Base-by-base conservation (phyloP, 2,797 vertebrate species). In the Sylvia borin region DNA sequence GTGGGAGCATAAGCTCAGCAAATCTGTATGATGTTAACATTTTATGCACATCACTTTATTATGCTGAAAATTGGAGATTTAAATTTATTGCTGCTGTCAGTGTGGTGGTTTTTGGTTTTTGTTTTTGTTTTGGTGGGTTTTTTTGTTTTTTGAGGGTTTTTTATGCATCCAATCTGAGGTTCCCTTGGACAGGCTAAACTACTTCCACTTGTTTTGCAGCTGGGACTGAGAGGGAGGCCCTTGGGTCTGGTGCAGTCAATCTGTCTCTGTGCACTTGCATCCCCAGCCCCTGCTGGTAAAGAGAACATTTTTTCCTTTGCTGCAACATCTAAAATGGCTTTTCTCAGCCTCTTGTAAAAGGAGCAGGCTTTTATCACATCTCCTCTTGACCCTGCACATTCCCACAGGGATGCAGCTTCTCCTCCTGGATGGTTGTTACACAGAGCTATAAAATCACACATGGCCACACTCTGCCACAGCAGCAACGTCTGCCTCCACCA, bases 281-380 rank as follows among this genome's bases (percentile, higher is more conserved):
- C 51, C 72, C 2, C 1, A 91, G 31, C 10, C 34, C 51, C 81
- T 88, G 50, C 45, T 90, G 79, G 27, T 43, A 50, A 78, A 94
- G 17, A 18, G 26, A 85, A 76, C 4, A 2, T 27, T 51, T 80
- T 48, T 42, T 32, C 27, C 17, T 65, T 78, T 55, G 48, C 36
- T 77, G 32, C 7, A 2, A 20, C 19, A 42, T 25, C 34, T 85
- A 51, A 93, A 92, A 71, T 57, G 77, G 9, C 43, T 95, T 96
- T 96, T 95, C 83, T 90, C 80, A 87, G 61, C 42, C 42, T 77
- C 34, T 61, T 93, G 50, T 73, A 72, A 85, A 66, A 92, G 55
- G 50, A 95, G 13, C 7, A 90, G 74, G 64, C 87, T 97, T 96
- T 95, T 93, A 74, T 77, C 93, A 57, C 88, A 6, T 90, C 76